A percentile compares a stretch with the other conserved stretches of the same genome.
These are phyloP conservation scores for Rhyacichthys aspro DNA, from an alignment of 2,797 vertebrate species.

Conservation along the genomic window DNA sequence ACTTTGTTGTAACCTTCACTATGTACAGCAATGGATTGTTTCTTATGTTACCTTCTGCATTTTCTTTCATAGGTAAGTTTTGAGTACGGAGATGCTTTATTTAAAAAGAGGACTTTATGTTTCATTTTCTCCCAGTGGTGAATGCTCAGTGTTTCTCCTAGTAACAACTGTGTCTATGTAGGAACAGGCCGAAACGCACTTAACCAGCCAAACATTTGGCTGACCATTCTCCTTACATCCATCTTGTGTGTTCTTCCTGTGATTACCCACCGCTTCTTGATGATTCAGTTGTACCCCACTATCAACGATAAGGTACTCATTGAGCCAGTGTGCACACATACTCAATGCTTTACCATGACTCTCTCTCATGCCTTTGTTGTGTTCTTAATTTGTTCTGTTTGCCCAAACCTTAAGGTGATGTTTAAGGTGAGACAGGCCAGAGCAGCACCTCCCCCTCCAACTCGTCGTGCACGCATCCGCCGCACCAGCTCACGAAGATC, in stretches of 20 bases:
- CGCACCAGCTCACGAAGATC: constrained; percentile 86
- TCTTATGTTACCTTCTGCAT: constrained; percentile 81
- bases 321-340: background rate
- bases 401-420: constrained; percentile 80
- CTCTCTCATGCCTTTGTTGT: no score
- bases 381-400: background rate
- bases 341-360: background rate
- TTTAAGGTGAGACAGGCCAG: constrained; percentile 83
- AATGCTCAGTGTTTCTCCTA: background rate
- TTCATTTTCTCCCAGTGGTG: no score
- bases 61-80: constrained; percentile 86
- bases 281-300: constrained; percentile 83
- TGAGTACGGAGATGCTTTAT: background rate
- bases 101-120: no score
- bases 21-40: constrained; percentile 83
- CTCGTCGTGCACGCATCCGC: constrained; percentile 70
- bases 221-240: constrained; percentile 87
- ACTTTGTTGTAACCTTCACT: constrained; percentile 83
- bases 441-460: constrained; percentile 69
- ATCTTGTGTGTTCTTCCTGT: constrained; percentile 88
- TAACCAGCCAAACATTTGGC: constrained; percentile 85
- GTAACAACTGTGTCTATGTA: constrained; percentile 54
- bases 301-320: constrained; percentile 86
- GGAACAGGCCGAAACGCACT: constrained; percentile 89
- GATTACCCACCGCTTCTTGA: constrained; percentile 84